Conservation (phyloP, 2,113 vertebrate species). For the Malurus cyaneus region DNA sequence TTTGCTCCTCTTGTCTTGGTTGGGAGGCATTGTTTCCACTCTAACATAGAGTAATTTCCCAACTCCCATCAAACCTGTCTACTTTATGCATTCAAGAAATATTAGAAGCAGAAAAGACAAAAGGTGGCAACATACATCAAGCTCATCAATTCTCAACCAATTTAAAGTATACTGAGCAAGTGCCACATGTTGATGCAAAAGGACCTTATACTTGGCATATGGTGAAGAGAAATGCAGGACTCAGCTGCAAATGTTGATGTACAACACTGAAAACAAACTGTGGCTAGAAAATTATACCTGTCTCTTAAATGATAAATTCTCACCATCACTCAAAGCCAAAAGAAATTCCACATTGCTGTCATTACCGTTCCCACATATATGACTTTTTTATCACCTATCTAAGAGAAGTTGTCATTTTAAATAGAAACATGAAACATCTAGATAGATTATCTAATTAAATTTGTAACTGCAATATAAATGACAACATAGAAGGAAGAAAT, state of each 20-base stretch:
- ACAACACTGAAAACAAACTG: neutral
- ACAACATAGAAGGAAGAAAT: neutral
- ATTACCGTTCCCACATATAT: neutral
- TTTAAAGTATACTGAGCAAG: conserved; percentile 16
- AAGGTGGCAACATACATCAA: neutral
- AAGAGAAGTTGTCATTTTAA: conserved; percentile 27
- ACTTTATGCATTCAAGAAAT: neutral
- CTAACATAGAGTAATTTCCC: neutral
- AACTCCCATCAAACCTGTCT: neutral
- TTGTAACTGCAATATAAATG: neutral
- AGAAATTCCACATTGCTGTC: conserved; percentile 6
- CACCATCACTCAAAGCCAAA: conserved; percentile 34
- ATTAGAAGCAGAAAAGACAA: conserved; percentile 11
- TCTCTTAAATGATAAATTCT: conserved; percentile 42
- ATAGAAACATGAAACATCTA: neutral
- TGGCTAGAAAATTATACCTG: conserved; percentile 30
- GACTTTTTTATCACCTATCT: conserved; percentile 27
- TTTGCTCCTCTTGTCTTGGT: neutral
- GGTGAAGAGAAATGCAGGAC: conserved; percentile 17
- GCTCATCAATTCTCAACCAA: conserved; percentile 7
- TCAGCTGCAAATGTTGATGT: neutral
- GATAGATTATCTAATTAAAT: conserved; percentile 22
- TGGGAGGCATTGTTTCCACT: neutral
- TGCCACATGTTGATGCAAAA: conserved; percentile 23
- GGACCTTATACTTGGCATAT: neutral